Evolutionary conservation across 2,888 invertebrate species (phyloP).

Genomic region (Phania funesta): DNA sequence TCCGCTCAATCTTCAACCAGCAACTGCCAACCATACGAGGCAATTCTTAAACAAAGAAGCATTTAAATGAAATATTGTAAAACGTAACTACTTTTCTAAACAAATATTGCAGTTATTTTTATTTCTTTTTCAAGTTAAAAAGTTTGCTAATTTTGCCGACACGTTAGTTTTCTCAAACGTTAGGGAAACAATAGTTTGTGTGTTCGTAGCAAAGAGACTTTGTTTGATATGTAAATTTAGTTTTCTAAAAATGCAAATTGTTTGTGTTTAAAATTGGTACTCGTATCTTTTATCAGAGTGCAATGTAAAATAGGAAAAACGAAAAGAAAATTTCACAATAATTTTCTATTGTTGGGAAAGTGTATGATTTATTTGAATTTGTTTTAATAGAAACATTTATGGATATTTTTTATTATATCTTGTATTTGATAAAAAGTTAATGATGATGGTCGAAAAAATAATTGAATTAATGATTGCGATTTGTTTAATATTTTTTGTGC

Average conservation of each 20-base stretch:
- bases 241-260: constrained; percentile 53
- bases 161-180: background rate
- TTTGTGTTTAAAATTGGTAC: background rate
- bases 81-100: constrained; percentile 40
- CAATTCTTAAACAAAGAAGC: constrained; percentile 11
- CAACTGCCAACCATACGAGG: background rate
- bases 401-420: constrained; percentile 8
- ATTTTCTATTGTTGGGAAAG: constrained; percentile 42
- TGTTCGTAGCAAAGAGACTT: constrained; percentile 16
- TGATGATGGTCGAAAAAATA: too few relatives aligned
- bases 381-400: constrained; percentile 6
- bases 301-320: background rate
- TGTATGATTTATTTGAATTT: constrained; percentile 46
- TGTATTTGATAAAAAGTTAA: too few relatives aligned
- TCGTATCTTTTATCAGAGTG: background rate
- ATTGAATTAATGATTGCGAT: too few relatives aligned
- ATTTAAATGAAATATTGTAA: constrained; percentile 31
- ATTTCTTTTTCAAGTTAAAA: background rate
- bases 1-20: background rate
- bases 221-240: constrained; percentile 51
- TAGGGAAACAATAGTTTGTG: background rate
- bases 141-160: background rate
- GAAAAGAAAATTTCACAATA: constrained; percentile 48
- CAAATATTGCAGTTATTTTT: constrained; percentile 34
- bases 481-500: too few relatives aligned